A percentile compares a stretch with the other conserved stretches of the same genome.
These are phyloP conservation scores for Harmothoe impar DNA, from an alignment of 2,888 invertebrate genomes.

Conservation along the genomic window DNA sequence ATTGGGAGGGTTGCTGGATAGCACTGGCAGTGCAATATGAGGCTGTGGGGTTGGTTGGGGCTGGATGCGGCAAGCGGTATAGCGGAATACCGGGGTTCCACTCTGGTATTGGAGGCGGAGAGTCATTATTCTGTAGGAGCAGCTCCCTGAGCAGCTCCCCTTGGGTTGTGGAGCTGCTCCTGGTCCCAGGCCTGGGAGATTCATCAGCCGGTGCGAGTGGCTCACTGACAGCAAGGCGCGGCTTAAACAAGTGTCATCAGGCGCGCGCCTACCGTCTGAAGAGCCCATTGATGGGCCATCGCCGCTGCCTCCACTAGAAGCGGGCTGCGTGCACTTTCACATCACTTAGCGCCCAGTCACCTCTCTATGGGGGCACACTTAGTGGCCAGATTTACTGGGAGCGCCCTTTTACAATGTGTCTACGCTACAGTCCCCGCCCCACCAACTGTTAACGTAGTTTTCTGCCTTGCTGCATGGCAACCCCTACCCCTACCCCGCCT, in stretches of 20 bases:
- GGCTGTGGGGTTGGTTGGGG: too few relatives aligned
- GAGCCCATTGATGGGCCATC: conserved; percentile 24
- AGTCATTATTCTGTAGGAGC: too few relatives aligned
- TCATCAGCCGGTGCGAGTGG: neutral
- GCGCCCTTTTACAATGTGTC: neutral
- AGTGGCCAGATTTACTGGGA: neutral
- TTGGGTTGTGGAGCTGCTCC: too few relatives aligned
- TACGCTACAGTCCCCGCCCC: neutral
- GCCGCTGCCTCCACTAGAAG: neutral
- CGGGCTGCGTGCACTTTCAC: neutral
- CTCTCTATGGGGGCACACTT: conserved; percentile 12
- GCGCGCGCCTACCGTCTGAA: neutral
- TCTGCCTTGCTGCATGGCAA: too few relatives aligned
- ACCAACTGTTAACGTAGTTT: too few relatives aligned
- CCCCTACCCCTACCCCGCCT: too few relatives aligned
- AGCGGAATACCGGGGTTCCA: too few relatives aligned
- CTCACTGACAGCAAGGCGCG: neutral
- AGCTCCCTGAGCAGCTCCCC: neutral
- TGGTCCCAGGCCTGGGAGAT: too few relatives aligned
- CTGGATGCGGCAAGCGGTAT: too few relatives aligned
- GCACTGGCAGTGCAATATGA: too few relatives aligned
- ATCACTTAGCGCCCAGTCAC: conserved; percentile 7
- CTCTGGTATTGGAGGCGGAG: too few relatives aligned
- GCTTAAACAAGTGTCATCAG: conserved; percentile 29
- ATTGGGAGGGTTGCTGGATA: neutral